Evolutionary conservation across 2,797 vertebrate species (phyloP), one percentile per base, ranked within the genome.

Genomic region (Pseudomugil tenellus): DNA sequence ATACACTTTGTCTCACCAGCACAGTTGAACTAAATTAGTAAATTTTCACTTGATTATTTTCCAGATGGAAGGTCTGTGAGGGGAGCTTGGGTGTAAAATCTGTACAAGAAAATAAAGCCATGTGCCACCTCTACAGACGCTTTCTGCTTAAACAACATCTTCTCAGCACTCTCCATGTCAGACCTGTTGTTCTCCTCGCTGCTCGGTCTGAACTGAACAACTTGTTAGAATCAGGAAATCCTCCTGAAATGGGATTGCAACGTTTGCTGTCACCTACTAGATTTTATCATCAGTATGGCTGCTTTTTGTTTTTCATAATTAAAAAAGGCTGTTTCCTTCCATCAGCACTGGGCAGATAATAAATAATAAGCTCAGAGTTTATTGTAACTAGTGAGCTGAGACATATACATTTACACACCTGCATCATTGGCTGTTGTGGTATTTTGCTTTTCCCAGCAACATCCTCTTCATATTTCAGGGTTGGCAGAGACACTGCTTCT

Each of bases 381-480:
- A 49, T 4, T 25, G 46, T 49, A 39, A 39, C 14, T 4, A 46
- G 41, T 46, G 41, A n/a, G 2, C 19, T 21, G 8, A n/a, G 19
- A n/a, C 37, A 16, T 14, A 6, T 32, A 9, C 9, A 32, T 8
- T 63, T 37, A n/a, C n/a, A n/a, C n/a, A n/a, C 34, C 25, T 8
- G 17, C 58, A 53, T 32, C 61, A 46, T 73, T 63, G 5, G 64
- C 49, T 41, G 37, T 9, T 35, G 39, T 32, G 39, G 59, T 67
- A 13, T 41, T 81, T 57, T 53, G 39, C 65, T 70, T 75, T 80
- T 77, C 31, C 35, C 39, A 58, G 74, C 21, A 51, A 64, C 66
- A 60, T 52, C 58, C 60, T 48, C 63, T 63, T 77, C 58, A 80
- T 32, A 9, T 32, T 32, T 32, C 32, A 32, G 32, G 7, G 32